A percentile compares a stretch with the other conserved stretches of the same genome.
These are phyloP conservation scores for Orthonyx spaldingii DNA, from an alignment of 2,113 vertebrate genomes.

Conservation along the genomic window DNA sequence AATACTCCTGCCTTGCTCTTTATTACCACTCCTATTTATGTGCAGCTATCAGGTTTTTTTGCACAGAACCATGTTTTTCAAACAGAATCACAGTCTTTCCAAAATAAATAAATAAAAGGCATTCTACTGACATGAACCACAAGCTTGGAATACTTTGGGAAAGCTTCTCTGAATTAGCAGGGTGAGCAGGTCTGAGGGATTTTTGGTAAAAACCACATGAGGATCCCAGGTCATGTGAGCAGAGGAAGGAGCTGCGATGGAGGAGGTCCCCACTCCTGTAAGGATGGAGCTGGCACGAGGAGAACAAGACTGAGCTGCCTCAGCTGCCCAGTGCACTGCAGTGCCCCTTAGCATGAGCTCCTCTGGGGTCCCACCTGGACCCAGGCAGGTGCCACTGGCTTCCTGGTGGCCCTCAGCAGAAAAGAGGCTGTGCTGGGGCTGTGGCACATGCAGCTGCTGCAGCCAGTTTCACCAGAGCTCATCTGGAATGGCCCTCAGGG, in stretches of 20 bases:
- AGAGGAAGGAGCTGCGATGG: not conserved
- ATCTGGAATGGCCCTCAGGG: fast-evolving
- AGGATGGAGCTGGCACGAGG: not conserved
- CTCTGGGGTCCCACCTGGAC: not conserved
- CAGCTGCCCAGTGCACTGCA: not conserved
- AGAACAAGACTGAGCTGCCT: not conserved
- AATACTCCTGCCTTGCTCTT: not conserved
- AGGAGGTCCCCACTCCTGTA: not conserved
- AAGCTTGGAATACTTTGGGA: not conserved
- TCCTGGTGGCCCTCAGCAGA: not conserved
- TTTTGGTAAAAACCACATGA: not conserved
- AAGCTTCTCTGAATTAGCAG: not conserved
- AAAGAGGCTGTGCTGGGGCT: not conserved
- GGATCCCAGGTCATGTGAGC: not conserved
- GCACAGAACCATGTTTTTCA: not conserved
- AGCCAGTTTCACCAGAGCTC: not conserved
- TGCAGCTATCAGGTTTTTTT: not conserved
- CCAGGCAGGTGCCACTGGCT: not conserved
- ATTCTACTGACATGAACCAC: not conserved
- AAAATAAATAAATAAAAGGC: not conserved
- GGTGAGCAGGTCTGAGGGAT: not conserved
- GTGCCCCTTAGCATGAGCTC: not conserved
- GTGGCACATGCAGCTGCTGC: not conserved
- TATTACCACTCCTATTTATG: not conserved
- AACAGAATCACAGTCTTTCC: not conserved